These are phyloP conservation scores for Heteractis magnifica DNA, from an alignment of 92 coral and sea anemone genomes.

Conservation along the genomic window DNA sequence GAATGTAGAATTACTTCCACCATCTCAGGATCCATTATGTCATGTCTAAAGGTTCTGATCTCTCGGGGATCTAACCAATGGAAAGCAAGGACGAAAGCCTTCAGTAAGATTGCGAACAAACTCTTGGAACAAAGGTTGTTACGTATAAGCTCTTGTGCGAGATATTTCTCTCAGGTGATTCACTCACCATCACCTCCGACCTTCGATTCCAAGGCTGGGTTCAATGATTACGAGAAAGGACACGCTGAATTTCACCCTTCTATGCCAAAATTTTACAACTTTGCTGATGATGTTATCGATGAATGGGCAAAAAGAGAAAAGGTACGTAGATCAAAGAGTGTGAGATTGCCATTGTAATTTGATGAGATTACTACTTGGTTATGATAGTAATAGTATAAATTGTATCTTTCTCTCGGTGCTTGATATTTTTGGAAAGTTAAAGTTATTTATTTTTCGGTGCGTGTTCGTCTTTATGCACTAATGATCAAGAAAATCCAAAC, in stretches of 20 bases:
- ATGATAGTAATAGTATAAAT: not conserved
- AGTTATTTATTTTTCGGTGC: not conserved
- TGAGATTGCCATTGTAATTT: not conserved
- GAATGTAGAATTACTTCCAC: not conserved
- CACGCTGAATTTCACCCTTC: constrained; percentile 45
- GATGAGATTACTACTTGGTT: not conserved
- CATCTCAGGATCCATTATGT: not conserved
- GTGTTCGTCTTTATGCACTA: not conserved
- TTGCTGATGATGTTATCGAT: constrained; percentile 71
- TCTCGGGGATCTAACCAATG: constrained; percentile 1
- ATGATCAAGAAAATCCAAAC: not conserved
- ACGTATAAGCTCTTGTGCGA: not conserved
- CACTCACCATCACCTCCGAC: constrained; percentile 56
- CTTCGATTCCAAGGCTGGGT: constrained; percentile 73
- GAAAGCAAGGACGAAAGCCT: not conserved
- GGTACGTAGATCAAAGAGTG: constrained; percentile 27
- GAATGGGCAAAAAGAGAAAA: constrained; percentile 72
- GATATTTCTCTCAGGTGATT: constrained; percentile 6
- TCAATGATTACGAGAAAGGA: constrained; percentile 68
- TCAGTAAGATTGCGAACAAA: not conserved
- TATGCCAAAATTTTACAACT: constrained; percentile 75
- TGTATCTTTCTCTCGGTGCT: not conserved
- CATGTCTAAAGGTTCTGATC: not conserved
- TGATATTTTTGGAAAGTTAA: not conserved
- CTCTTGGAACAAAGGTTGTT: not conserved